Percentiles rank a stretch among this genome's conserved stretches.
Evolutionary conservation across 2,113 vertebrate genomes (phyloP).

Genomic region (Gadus macrocephalus): DNA sequence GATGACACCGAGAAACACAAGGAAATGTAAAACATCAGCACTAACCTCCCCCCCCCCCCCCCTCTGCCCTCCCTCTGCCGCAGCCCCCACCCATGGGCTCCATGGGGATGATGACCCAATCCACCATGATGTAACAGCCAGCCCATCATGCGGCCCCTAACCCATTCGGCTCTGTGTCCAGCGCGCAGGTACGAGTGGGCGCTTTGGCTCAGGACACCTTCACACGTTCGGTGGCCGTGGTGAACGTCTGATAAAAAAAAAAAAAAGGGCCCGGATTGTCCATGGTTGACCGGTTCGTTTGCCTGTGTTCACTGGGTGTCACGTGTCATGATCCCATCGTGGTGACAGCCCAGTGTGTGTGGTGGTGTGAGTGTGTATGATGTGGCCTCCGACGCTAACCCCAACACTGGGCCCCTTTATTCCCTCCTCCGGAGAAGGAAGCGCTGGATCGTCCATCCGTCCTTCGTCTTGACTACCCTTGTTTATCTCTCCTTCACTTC

Average conservation of each 20-base stretch:
- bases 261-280: constrained; percentile 23
- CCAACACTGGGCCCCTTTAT: too few species aligned
- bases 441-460: too few species aligned
- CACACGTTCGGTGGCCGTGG: background rate
- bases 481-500: too few species aligned
- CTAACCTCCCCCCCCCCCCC: constrained; percentile 14
- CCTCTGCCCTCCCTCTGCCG: constrained; percentile 10
- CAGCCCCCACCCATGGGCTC: constrained; percentile 91
- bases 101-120: constrained; percentile 93
- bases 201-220: background rate
- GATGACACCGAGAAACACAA: too few species aligned
- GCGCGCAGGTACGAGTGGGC: constrained; percentile 84
- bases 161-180: constrained; percentile 93
- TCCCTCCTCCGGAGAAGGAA: background rate
- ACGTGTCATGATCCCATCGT: too few species aligned
- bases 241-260: constrained; percentile 30
- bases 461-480: too few species aligned
- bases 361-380: constrained; percentile 32
- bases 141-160: constrained; percentile 97
- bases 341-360: constrained; percentile 16
- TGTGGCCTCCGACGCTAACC: too few species aligned
- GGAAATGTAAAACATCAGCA: background rate
- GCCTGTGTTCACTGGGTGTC: constrained; percentile 20
- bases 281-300: constrained; percentile 30
- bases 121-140: constrained; percentile 97